Conservation (phyloP, 1,140 invertebrate species). For the Micrasema longulum region DNA sequence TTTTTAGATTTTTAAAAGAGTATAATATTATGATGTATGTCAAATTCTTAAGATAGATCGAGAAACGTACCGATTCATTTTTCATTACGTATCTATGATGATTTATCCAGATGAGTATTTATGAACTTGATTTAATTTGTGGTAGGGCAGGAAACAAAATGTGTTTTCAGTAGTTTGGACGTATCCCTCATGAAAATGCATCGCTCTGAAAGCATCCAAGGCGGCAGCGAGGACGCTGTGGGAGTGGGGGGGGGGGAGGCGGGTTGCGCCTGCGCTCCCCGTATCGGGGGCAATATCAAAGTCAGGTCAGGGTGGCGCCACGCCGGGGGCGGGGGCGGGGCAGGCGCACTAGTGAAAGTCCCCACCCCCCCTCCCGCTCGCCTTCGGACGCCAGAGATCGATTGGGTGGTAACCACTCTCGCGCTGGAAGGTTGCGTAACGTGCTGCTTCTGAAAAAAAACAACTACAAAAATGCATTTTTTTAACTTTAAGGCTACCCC, state of each 20-base stretch:
- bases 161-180: too few species aligned
- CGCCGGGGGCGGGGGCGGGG: slow-evolving; percentile 7
- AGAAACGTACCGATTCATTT: too few species aligned
- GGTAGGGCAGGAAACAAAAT: too few species aligned
- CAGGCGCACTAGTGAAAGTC: slow-evolving; percentile 36
- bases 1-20: too few species aligned
- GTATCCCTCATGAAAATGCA: slow-evolving; percentile 10
- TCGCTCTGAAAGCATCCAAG: background rate
- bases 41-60: too few species aligned
- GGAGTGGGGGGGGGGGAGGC: slow-evolving; percentile 4
- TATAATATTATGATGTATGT: too few species aligned
- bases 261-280: slow-evolving; percentile 11
- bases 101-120: too few species aligned
- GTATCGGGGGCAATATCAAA: slow-evolving; percentile 43
- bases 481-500: too few species aligned
- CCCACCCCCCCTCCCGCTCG: slow-evolving; percentile 19
- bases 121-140: too few species aligned
- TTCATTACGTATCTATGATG: too few species aligned
- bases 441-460: background rate
- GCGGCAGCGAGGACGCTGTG: background rate
- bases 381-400: slow-evolving; percentile 9
- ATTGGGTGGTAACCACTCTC: slow-evolving; percentile 8
- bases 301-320: slow-evolving; percentile 44
- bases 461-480: too few species aligned
- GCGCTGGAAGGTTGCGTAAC: background rate